Evolutionary conservation across 2,888 invertebrate species (phyloP).

Genomic region (Agriopis aurantiaria): DNA sequence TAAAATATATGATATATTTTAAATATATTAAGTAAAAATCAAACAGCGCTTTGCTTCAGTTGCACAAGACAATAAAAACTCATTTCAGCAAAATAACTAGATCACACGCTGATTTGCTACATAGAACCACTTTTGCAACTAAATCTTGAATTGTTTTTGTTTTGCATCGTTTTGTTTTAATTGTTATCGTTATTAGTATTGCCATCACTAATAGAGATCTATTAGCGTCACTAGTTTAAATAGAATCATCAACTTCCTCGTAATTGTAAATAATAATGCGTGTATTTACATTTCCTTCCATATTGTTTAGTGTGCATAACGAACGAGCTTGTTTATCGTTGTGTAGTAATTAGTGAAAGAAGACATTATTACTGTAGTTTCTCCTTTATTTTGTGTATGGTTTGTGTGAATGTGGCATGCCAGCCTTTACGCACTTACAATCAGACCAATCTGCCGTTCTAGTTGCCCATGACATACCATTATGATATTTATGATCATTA

Average conservation of each 20-base stretch:
- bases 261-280: constrained; percentile 24
- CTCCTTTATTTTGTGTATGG: constrained; percentile 48
- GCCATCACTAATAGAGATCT: constrained; percentile 6
- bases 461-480: constrained; percentile 31
- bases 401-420: constrained; percentile 49
- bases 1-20: too few species aligned
- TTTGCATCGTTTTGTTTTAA: constrained; percentile 2
- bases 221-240: constrained; percentile 16
- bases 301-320: constrained; percentile 45
- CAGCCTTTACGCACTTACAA: constrained; percentile 50
- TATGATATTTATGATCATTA: constrained; percentile 16
- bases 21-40: too few species aligned
- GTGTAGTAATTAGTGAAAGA: constrained; percentile 45
- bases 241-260: constrained; percentile 17
- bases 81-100: neutral
- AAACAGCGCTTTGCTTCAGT: neutral
- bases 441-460: constrained; percentile 35
- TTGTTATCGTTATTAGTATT: constrained; percentile 8
- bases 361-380: constrained; percentile 42
- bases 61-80: neutral
- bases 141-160: neutral
- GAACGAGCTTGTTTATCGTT: constrained; percentile 41
- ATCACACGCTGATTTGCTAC: neutral
- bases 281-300: constrained; percentile 19
- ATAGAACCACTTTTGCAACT: neutral